Conservation (phyloP, 2,113 vertebrate genomes). For the Perognathus longimembris region DNA sequence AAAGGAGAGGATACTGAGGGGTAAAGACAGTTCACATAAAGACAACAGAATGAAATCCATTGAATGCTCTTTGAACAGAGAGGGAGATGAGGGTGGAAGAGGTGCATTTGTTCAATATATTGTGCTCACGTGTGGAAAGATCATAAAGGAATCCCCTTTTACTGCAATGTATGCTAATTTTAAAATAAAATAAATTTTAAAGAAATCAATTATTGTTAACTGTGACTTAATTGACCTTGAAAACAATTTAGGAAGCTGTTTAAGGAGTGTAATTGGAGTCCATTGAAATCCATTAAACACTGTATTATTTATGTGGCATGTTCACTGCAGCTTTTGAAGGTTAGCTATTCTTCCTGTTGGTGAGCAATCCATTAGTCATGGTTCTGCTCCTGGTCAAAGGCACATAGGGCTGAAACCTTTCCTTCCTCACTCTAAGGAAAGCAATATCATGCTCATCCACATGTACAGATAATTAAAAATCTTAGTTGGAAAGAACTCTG, state of each 20-base stretch:
- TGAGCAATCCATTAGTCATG: constrained; percentile 36
- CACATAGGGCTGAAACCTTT: constrained; percentile 8
- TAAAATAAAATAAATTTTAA: neutral
- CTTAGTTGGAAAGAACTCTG: neutral
- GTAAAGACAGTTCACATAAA: too few relatives aligned
- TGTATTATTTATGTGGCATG: neutral
- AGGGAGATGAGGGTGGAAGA: too few relatives aligned
- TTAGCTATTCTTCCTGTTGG: neutral
- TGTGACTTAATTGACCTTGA: constrained; percentile 12
- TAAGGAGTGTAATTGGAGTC: neutral
- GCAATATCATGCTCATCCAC: neutral
- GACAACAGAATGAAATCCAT: too few relatives aligned
- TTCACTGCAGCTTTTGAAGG: constrained; percentile 3
- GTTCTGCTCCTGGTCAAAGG: neutral
- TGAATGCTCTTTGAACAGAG: too few relatives aligned
- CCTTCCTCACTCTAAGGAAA: constrained; percentile 24
- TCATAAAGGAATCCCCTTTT: too few relatives aligned
- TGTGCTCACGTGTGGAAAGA: too few relatives aligned
- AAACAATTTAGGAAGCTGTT: constrained; percentile 40
- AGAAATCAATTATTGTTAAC: constrained; percentile 1
- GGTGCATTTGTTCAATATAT: too few relatives aligned
- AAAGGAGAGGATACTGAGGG: too few relatives aligned
- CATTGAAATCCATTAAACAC: neutral
- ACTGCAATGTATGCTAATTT: too few relatives aligned
- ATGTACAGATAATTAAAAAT: neutral